These are phyloP conservation scores for Sebastes melanostomus DNA, from an alignment of 2,797 vertebrate species.

Conservation along the genomic window DNA sequence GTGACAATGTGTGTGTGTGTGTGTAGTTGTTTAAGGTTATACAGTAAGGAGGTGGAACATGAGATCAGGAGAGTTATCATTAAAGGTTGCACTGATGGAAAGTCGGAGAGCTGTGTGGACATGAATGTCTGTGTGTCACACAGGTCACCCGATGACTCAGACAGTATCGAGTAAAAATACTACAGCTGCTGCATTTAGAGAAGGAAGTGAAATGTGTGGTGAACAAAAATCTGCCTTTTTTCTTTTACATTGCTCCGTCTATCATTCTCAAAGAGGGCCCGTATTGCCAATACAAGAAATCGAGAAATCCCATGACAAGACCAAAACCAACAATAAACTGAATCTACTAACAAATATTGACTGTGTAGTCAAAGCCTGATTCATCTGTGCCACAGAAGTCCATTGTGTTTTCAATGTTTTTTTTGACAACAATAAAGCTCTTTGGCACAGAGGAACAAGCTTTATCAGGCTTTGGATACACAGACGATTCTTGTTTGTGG, in stretches of 20 bases:
- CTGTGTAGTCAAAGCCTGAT: conserved; percentile 8
- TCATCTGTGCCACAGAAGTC: background rate
- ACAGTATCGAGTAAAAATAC: conserved; percentile 21
- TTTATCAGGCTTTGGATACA: background rate
- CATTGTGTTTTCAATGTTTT: conserved; percentile 6
- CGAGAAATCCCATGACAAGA: background rate
- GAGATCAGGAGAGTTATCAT: conserved; percentile 3
- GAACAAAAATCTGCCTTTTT: background rate
- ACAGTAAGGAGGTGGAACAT: background rate
- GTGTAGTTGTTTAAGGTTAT: background rate
- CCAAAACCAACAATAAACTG: background rate
- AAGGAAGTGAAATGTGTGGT: conserved; percentile 16
- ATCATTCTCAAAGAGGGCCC: background rate
- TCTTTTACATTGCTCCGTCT: background rate
- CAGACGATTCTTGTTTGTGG: background rate
- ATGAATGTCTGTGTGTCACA: conserved; percentile 34
- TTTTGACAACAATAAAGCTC: background rate
- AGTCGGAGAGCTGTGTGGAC: background rate
- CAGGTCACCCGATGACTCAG: conserved; percentile 39
- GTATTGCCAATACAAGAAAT: background rate
- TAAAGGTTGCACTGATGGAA: background rate
- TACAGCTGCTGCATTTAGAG: conserved; percentile 6
- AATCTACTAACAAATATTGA: background rate
- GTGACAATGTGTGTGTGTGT: background rate
- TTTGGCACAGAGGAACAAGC: background rate